phyloP scores from a whole-genome alignment of 2,113 vertebrate genomes.

The Antidorcas marsupialis region DNA sequence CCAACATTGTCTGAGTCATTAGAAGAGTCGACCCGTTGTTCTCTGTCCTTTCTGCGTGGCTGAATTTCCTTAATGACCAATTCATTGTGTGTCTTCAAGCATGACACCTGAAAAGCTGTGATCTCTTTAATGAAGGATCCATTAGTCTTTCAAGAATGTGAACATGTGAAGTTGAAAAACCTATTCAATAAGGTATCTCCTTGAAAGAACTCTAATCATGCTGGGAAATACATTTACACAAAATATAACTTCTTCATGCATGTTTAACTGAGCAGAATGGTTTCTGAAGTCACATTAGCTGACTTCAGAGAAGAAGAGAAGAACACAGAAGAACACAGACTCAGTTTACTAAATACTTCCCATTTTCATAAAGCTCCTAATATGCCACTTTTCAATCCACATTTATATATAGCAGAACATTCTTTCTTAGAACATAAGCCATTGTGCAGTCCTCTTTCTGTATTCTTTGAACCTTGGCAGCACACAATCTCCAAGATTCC shows the following conservation, averaged over 20 bases:
- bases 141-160: constrained; percentile 72
- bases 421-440: constrained; percentile 31
- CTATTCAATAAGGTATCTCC: constrained; percentile 54
- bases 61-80: constrained; percentile 72
- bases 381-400: not conserved
- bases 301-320: not conserved
- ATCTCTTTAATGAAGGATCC: constrained; percentile 74
- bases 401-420: not conserved
- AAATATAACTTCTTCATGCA: constrained; percentile 33
- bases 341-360: constrained; percentile 43
- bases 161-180: constrained; percentile 66
- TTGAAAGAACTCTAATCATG: constrained; percentile 52
- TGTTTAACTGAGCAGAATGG: constrained; percentile 38
- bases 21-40: constrained; percentile 61
- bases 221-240: constrained; percentile 31
- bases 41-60: constrained; percentile 70
- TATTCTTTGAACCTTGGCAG: constrained; percentile 36
- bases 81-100: constrained; percentile 73
- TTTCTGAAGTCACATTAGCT: not conserved
- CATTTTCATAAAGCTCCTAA: constrained; percentile 35
- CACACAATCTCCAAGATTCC: not conserved
- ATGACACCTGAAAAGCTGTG: constrained; percentile 70
- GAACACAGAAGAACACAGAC: not conserved
- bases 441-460: not conserved
- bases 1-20: constrained; percentile 56